phyloP scores from a whole-genome alignment of 2,113 vertebrate species.

The Nycticorax nycticorax region DNA sequence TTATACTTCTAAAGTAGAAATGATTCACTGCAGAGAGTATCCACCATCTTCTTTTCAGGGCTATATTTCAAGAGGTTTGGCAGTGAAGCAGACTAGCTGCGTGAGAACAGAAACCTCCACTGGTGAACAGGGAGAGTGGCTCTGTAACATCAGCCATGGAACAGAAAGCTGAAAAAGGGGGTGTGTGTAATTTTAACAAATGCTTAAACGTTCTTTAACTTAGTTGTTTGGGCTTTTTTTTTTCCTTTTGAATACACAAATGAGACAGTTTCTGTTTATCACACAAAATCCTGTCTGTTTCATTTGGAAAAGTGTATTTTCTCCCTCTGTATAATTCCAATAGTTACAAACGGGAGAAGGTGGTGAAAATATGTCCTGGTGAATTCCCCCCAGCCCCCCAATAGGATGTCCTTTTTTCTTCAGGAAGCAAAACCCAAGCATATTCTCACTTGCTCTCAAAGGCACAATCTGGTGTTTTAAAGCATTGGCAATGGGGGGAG shows the following conservation, averaged over 20 bases:
- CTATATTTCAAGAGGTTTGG: conserved; percentile 21
- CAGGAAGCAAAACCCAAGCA: neutral
- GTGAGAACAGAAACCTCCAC: conserved; percentile 7
- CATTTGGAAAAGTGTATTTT: neutral
- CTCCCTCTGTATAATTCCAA: neutral
- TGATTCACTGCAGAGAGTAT: neutral
- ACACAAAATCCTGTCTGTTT: neutral
- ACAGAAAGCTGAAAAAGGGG: neutral
- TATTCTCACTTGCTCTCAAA: neutral
- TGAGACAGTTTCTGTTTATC: neutral
- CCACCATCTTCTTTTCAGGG: conserved; percentile 47
- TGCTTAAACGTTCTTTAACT: neutral
- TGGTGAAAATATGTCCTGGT: neutral
- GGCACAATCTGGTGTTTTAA: neutral
- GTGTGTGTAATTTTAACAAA: neutral
- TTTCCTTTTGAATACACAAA: neutral
- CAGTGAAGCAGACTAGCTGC: neutral
- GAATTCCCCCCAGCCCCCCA: neutral
- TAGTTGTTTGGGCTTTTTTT: neutral
- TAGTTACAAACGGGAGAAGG: neutral
- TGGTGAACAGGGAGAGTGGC: neutral
- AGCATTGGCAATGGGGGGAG: accelerated
- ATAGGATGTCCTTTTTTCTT: neutral
- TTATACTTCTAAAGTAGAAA: neutral
- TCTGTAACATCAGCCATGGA: neutral